Evolutionary conservation across 2,113 vertebrate genomes (phyloP), one percentile per base, ranked within the genome.

Genomic region (Hemichromis elongatus): DNA sequence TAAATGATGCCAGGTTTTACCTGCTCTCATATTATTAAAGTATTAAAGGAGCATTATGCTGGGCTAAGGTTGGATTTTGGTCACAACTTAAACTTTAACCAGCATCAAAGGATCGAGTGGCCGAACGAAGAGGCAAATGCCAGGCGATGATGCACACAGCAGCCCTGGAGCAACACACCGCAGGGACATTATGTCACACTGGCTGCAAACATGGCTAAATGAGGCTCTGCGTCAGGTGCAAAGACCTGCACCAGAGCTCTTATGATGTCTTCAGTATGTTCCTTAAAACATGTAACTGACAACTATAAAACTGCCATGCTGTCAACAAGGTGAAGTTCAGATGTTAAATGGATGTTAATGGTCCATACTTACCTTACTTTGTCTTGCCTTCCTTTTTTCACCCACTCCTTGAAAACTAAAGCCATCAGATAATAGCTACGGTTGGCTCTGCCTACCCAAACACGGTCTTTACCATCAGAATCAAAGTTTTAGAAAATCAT

Each of bases 1-100:
- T 13, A 19, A 10, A 75, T 10, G 2, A 14, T 18, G 16, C 28
- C 68, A 73, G 42, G 9, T 16, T 30, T 26, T 50, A 28, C 26
- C 6, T 5, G 26, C 16, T 50, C 7, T 75, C 26, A 50, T 11
- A 50, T 30, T n/a, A 37, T 63, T n/a, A 37, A 63, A 37, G 19
- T 2, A 50, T 50, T 0, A 50, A 30, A 50, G 45, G 0, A 75
- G 0, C 68, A 0, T 75, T 75, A 12, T 75, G 42, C 24, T 19
- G 0, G 3, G 6, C 16, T 73, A 50, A 0, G 24, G 68, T 12
- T 50, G 4, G 9, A 75, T n/a, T 50, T 50, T 50, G 24, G 9
- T 75, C 24, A 75, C 1, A 3, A 30, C 42, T 30, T 75, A 0
- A 75, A 75, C 42, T 50, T 75, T 28, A 3, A 55, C 8, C 70